Percentiles rank a stretch among this genome's conserved stretches.
These are phyloP conservation scores for Pristionchus exspectatus DNA, from an alignment of 2,888 invertebrate genomes.

Conservation along the genomic window DNA sequence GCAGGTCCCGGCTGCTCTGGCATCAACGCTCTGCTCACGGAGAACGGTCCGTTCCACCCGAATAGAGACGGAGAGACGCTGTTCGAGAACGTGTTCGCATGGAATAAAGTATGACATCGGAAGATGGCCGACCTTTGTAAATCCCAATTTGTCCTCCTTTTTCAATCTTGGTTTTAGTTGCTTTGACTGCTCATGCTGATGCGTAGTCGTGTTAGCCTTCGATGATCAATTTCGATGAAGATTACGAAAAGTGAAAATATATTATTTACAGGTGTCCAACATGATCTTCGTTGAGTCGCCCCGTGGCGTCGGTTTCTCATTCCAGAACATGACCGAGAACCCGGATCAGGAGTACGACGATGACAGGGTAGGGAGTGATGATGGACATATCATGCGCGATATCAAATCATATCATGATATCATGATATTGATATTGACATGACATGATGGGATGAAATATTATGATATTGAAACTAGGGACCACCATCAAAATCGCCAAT, in stretches of 20 bases:
- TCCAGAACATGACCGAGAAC: slow-evolving; percentile 66
- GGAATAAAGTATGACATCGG: slow-evolving; percentile 77
- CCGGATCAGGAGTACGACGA: slow-evolving; percentile 66
- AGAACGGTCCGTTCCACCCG: slow-evolving; percentile 70
- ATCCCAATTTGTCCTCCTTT: no score
- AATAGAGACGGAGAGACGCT: slow-evolving; percentile 76
- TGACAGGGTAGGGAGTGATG: slow-evolving; percentile 58
- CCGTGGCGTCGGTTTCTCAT: slow-evolving; percentile 82
- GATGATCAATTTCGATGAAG: no score
- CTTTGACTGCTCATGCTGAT: no score
- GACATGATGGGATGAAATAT: no score
- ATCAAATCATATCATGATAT: no score
- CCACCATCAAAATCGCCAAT: no score
- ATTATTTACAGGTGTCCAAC: slow-evolving; percentile 79
- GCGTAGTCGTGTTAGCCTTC: no score
- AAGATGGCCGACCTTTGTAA: background rate
- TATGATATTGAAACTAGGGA: no score
- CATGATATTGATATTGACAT: no score
- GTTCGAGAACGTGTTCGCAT: slow-evolving; percentile 76
- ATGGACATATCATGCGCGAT: no score
- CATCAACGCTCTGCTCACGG: slow-evolving; percentile 65
- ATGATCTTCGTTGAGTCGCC: slow-evolving; percentile 82
- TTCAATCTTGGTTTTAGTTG: no score
- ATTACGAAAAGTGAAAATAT: no score
- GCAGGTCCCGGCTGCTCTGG: slow-evolving; percentile 72